phyloP scores from a whole-genome alignment of 2,797 vertebrate genomes.

The Mycteria americana region DNA sequence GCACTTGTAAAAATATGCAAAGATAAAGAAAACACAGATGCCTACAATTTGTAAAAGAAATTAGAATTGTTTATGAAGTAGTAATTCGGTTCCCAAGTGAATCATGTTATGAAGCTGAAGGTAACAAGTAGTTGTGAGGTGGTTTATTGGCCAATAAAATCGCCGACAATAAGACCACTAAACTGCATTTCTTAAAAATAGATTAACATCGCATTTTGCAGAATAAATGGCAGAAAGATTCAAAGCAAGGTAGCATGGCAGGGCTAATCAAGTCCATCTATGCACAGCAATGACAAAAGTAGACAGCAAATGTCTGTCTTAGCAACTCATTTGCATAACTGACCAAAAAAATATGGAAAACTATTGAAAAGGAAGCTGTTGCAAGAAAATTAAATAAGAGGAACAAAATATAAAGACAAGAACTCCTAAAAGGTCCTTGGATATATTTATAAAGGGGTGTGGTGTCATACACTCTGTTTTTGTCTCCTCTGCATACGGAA shows the following conservation, averaged over 20 bases:
- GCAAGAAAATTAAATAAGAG: not conserved
- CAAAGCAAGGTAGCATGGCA: not conserved
- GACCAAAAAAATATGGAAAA: not conserved
- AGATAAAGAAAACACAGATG: not conserved
- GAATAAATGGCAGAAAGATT: not conserved
- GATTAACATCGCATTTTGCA: not conserved
- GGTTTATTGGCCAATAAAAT: slow-evolving; percentile 15
- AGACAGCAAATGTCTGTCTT: not conserved
- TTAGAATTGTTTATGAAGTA: not conserved
- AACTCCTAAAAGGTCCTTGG: not conserved
- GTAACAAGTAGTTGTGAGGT: not conserved
- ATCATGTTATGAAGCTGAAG: not conserved
- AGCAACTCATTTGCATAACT: not conserved
- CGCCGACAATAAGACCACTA: not conserved
- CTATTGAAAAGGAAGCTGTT: not conserved
- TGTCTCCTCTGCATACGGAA: not conserved
- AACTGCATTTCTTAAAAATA: not conserved
- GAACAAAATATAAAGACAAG: not conserved
- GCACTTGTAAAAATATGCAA: not conserved
- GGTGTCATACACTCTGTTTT: not conserved
- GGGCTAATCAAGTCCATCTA: not conserved
- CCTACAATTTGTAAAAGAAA: not conserved
- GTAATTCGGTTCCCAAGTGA: not conserved
- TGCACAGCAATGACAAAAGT: not conserved
- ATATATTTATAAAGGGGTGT: not conserved